These are phyloP conservation scores for Puma concolor DNA, from an alignment of 2,113 vertebrate genomes.

Conservation along the genomic window DNA sequence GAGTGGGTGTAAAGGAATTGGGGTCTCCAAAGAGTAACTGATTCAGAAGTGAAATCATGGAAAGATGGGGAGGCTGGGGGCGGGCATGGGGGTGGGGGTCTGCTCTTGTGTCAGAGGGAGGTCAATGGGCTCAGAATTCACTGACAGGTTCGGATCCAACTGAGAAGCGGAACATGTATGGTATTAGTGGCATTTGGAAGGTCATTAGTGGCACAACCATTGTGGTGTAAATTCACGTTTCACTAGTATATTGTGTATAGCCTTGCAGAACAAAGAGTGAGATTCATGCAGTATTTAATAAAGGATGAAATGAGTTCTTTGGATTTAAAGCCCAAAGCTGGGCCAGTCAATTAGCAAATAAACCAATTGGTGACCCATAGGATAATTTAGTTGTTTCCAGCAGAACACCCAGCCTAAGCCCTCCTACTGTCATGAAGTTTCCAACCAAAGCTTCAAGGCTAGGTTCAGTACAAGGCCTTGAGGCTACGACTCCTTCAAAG, in stretches of 20 bases:
- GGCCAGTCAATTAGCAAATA: constrained; percentile 75
- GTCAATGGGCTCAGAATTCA: constrained; percentile 65
- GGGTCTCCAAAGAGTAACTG: constrained; percentile 69
- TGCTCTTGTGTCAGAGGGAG: constrained; percentile 68
- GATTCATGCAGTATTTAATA: constrained; percentile 69
- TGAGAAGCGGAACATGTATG: constrained; percentile 10
- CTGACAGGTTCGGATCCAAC: constrained; percentile 59
- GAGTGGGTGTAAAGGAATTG: constrained; percentile 72
- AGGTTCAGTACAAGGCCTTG: background rate
- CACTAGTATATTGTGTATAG: constrained; percentile 61
- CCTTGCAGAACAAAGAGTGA: constrained; percentile 68
- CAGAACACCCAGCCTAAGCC: background rate
- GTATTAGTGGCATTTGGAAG: constrained; percentile 72
- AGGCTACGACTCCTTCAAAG: background rate
- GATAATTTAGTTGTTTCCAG: constrained; percentile 54
- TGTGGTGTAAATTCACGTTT: constrained; percentile 75
- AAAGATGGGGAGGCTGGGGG: background rate
- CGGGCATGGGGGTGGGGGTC: background rate
- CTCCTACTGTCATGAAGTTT: background rate
- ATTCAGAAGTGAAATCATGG: constrained; percentile 68
- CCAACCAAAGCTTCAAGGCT: background rate
- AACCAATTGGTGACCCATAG: constrained; percentile 69
- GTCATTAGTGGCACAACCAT: constrained; percentile 68
- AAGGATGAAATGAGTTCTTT: constrained; percentile 77
- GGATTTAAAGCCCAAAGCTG: constrained; percentile 62